These are phyloP conservation scores for Chaenocephalus aceratus DNA, from an alignment of 2,113 vertebrate species.

Conservation along the genomic window DNA sequence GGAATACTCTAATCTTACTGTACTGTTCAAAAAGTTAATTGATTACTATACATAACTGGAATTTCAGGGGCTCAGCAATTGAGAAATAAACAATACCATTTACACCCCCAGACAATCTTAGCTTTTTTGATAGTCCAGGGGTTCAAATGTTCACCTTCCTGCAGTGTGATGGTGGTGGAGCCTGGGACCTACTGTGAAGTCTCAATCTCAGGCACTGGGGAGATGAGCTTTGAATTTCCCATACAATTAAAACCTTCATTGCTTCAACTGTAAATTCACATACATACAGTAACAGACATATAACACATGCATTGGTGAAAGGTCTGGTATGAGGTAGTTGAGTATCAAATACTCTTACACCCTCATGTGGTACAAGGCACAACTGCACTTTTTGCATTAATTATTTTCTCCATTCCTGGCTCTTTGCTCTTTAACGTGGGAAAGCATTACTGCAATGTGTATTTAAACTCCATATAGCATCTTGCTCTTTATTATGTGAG, in stretches of 20 bases:
- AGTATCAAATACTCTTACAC: background rate
- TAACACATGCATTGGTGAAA: background rate
- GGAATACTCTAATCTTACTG: background rate
- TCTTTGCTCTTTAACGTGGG: background rate
- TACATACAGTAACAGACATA: too few relatives aligned
- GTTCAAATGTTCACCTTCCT: too few relatives aligned
- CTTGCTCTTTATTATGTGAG: too few relatives aligned
- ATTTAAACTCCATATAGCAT: background rate
- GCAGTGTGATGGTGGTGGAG: too few relatives aligned
- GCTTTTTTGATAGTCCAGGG: too few relatives aligned
- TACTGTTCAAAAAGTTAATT: background rate
- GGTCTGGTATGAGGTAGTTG: background rate
- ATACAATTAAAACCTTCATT: background rate
- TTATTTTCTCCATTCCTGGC: too few relatives aligned
- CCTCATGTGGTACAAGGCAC: background rate
- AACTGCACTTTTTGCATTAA: background rate
- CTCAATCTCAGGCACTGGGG: background rate
- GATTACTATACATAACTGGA: too few relatives aligned
- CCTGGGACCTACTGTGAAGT: background rate
- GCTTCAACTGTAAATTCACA: background rate
- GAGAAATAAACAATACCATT: too few relatives aligned
- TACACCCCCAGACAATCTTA: too few relatives aligned
- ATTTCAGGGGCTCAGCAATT: too few relatives aligned
- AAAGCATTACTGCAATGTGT: background rate
- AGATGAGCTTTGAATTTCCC: background rate